A percentile compares a stretch with the other conserved stretches of the same genome.
Conservation (phyloP, 2,113 vertebrate species). For the Sisor rabdophorus region DNA sequence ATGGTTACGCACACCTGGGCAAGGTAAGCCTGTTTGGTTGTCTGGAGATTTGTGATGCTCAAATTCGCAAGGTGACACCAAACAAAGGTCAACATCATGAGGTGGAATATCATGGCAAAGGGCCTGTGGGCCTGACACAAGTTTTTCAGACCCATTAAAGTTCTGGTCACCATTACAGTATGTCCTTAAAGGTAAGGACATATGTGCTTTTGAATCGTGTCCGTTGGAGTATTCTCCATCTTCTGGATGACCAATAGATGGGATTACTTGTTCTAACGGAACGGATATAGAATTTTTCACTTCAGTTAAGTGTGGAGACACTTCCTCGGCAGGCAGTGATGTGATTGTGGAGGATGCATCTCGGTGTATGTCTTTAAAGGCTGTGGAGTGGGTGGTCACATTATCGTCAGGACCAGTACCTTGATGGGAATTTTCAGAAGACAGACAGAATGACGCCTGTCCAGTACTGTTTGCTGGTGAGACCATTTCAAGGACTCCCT, state of each 20-base stretch:
- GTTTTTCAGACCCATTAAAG: constrained; percentile 54
- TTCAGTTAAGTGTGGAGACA: constrained; percentile 84
- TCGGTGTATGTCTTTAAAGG: constrained; percentile 68
- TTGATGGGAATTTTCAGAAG: constrained; percentile 65
- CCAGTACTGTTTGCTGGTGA: constrained; percentile 71
- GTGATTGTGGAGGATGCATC: constrained; percentile 78
- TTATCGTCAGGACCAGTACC: constrained; percentile 54
- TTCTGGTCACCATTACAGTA: constrained; percentile 57
- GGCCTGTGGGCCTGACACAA: constrained; percentile 31
- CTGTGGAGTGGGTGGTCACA: constrained; percentile 59
- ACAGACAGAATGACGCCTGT: constrained; percentile 76
- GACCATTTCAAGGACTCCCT: constrained; percentile 70
- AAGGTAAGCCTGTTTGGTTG: constrained; percentile 46
- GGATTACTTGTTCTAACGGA: constrained; percentile 82
- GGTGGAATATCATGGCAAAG: constrained; percentile 64
- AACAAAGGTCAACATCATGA: constrained; percentile 87
- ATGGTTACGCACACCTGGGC: constrained; percentile 57
- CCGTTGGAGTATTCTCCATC: constrained; percentile 53
- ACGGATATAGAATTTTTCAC: constrained; percentile 84
- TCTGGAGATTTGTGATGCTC: constrained; percentile 75
- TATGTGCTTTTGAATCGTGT: constrained; percentile 57
- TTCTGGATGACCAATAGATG: constrained; percentile 67
- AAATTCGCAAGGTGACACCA: constrained; percentile 92
- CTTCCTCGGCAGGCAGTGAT: constrained; percentile 81
- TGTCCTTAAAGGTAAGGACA: constrained; percentile 72